These are phyloP conservation scores for Ecdyonurus torrentis DNA, from an alignment of 2,888 invertebrate genomes.

Conservation along the genomic window DNA sequence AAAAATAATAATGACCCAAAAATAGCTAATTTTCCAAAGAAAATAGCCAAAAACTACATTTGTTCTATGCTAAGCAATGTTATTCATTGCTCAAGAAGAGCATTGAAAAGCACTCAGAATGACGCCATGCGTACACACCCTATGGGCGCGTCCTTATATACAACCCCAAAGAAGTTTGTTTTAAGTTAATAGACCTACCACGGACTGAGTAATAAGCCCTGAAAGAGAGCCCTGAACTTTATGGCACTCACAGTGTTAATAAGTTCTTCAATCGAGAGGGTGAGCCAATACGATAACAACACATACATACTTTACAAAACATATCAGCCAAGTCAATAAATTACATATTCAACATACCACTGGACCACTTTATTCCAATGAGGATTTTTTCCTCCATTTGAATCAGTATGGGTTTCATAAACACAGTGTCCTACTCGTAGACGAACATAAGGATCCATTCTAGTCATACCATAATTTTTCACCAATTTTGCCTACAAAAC, in stretches of 20 bases:
- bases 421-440: constrained; percentile 84
- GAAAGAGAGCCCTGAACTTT: neutral
- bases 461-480: constrained; percentile 86
- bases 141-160: too few species aligned
- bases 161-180: too few species aligned
- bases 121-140: too few species aligned
- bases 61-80: too few species aligned
- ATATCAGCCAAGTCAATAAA: constrained; percentile 10
- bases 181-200: too few species aligned
- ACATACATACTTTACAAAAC: constrained; percentile 1
- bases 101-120: too few species aligned
- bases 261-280: neutral
- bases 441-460: constrained; percentile 94
- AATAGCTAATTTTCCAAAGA: too few species aligned
- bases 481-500: constrained; percentile 67
- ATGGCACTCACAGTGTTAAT: neutral
- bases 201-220: neutral
- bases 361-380: constrained; percentile 92
- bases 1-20: too few species aligned
- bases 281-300: neutral
- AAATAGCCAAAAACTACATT: too few species aligned
- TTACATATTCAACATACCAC: constrained; percentile 38
- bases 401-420: constrained; percentile 89
- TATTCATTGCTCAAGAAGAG: too few species aligned
- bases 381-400: constrained; percentile 89